Evolutionary conservation across 1,140 invertebrate species (phyloP).

Genomic region (Ips nitidus): DNA sequence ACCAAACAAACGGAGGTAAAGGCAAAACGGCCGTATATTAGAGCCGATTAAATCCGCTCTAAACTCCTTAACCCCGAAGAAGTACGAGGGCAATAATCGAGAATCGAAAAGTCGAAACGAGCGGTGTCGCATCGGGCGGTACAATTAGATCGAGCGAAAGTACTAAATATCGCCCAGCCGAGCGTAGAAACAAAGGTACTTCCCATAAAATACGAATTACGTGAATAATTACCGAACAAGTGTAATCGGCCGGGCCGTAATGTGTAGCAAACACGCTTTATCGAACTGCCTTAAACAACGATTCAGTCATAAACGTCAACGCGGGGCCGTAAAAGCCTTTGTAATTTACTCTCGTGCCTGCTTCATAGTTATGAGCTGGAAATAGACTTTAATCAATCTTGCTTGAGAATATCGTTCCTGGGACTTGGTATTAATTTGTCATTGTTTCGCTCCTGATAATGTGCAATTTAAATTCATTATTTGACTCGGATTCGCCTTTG

Average conservation of each 20-base stretch:
- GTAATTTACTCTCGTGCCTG: conserved; percentile 26
- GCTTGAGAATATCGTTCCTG: conserved; percentile 23
- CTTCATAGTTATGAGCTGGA: conserved; percentile 26
- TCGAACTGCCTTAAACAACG: conserved; percentile 29
- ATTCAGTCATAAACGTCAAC: conserved; percentile 30
- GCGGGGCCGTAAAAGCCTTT: conserved; percentile 23
- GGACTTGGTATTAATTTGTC: conserved; percentile 23
- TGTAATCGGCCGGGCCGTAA: conserved; percentile 19
- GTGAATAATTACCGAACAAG: conserved; percentile 20
- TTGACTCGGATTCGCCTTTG: conserved; percentile 6
- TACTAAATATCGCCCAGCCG: not conserved
- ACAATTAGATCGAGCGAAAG: conserved; percentile 1
- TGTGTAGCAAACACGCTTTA: conserved; percentile 26
- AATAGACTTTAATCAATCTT: conserved; percentile 30
- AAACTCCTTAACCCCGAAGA: no score
- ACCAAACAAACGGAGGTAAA: no score
- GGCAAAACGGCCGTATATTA: no score
- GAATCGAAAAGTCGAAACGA: no score
- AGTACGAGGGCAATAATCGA: no score
- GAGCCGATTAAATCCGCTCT: no score
- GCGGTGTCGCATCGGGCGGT: not conserved
- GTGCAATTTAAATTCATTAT: conserved; percentile 26
- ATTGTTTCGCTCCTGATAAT: conserved; percentile 25
- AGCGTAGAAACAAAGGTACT: not conserved
- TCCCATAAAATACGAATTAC: conserved; percentile 17